phyloP scores from a whole-genome alignment of 2,888 invertebrate genomes.

The Amphiduros pacificus region DNA sequence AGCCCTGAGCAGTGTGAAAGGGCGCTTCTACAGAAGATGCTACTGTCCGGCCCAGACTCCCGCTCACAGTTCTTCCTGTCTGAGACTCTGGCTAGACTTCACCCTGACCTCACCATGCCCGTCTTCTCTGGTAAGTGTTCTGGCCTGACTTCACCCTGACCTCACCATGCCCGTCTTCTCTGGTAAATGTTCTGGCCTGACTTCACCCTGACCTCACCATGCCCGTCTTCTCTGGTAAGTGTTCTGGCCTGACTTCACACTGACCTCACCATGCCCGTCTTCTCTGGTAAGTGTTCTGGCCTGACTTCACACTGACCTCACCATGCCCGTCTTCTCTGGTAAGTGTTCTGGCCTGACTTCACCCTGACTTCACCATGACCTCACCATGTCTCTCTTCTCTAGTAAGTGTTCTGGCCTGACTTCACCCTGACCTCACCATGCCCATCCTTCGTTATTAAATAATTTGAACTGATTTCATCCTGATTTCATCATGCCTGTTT shows the following conservation, averaged over 20 bases:
- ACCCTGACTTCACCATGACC: constrained; percentile 96
- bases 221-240: constrained; percentile 95
- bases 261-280: constrained; percentile 98
- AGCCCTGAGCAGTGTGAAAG: constrained; percentile 15
- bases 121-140: constrained; percentile 87
- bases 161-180: constrained; percentile 99
- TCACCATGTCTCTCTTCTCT: constrained; percentile 99
- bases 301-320: constrained; percentile 91
- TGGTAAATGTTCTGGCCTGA: constrained; percentile 78
- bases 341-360: constrained; percentile 75
- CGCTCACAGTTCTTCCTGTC: constrained; percentile 66
- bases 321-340: constrained; percentile 99
- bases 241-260: constrained; percentile 86
- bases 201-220: constrained; percentile 96
- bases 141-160: constrained; percentile 93
- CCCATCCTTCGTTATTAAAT: constrained; percentile 93
- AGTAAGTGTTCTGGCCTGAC: constrained; percentile 78
- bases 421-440: constrained; percentile 98
- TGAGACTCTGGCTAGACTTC: constrained; percentile 87
- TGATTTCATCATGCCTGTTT: constrained; percentile 98
- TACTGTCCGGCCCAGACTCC: constrained; percentile 76
- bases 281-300: constrained; percentile 85
- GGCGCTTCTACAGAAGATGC: constrained; percentile 62
- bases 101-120: constrained; percentile 98
- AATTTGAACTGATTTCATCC: constrained; percentile 86